phyloP scores from a whole-genome alignment of 2,888 invertebrate species.

The Ephialtes manifestator region DNA sequence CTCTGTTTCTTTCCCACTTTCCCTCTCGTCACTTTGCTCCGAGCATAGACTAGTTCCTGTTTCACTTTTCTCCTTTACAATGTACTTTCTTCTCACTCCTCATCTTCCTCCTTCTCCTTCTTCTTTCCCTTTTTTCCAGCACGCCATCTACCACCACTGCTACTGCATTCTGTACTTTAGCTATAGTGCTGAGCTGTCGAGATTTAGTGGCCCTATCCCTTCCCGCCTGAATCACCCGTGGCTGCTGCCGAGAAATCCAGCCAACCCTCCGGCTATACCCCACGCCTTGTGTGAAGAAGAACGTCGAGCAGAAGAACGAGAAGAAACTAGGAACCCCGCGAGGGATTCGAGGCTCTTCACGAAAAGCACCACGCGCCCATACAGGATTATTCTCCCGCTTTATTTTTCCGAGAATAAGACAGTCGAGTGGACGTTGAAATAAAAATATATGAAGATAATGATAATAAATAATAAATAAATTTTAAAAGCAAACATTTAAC shows the following conservation, averaged over 20 bases:
- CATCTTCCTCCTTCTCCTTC: conserved; percentile 33
- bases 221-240: not conserved
- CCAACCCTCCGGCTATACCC: conserved; percentile 1
- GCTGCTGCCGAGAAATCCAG: conserved; percentile 23
- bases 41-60: conserved; percentile 37
- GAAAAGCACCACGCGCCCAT: conserved; percentile 18
- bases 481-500: too few species aligned
- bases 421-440: too few species aligned
- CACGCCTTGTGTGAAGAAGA: not conserved
- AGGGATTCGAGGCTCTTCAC: not conserved
- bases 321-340: not conserved
- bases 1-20: conserved; percentile 30
- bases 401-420: conserved; percentile 46
- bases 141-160: conserved; percentile 5
- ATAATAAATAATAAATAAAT: too few species aligned
- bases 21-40: conserved; percentile 33
- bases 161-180: conserved; percentile 10
- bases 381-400: conserved; percentile 58
- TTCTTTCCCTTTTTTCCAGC: conserved; percentile 33
- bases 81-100: conserved; percentile 5
- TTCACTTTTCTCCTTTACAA: conserved; percentile 51
- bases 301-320: not conserved
- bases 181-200: conserved; percentile 71
- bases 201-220: conserved; percentile 68
- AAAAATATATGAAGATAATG: too few species aligned